Percentiles rank a stretch among this genome's conserved stretches.
Evolutionary conservation across 2,797 vertebrate species (phyloP).

Genomic region (Harpagifer antarcticus): DNA sequence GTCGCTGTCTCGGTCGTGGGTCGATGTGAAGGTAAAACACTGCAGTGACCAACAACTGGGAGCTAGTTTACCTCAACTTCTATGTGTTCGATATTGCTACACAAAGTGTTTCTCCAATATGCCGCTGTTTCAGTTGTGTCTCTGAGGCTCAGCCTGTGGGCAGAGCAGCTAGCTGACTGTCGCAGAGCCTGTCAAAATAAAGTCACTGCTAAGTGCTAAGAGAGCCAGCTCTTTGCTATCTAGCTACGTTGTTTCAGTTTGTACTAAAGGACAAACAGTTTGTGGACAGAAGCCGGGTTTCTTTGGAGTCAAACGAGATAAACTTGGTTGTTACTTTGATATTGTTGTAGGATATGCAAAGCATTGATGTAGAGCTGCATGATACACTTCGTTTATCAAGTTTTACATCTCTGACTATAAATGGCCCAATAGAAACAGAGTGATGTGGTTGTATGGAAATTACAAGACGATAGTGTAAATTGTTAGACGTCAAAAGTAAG

Average conservation of each 20-base stretch:
- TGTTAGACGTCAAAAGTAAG: not conserved
- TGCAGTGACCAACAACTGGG: conserved; percentile 15
- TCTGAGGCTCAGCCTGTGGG: not conserved
- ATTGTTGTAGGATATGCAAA: not conserved
- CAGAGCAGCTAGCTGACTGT: conserved; percentile 39
- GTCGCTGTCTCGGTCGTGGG: conserved; percentile 21
- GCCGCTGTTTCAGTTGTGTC: not conserved
- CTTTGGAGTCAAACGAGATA: not conserved
- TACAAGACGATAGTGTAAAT: not conserved
- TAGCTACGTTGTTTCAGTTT: not conserved
- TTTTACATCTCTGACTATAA: not conserved
- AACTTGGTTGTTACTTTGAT: not conserved
- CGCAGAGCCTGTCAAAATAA: conserved; percentile 33
- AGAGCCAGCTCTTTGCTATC: conserved; percentile 1
- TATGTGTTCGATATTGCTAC: not conserved
- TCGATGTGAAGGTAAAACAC: conserved; percentile 10
- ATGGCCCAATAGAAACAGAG: not conserved
- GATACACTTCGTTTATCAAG: not conserved
- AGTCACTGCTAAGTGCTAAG: conserved; percentile 7
- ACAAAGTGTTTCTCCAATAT: not conserved
- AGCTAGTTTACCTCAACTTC: not conserved
- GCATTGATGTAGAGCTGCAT: not conserved
- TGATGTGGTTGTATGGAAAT: not conserved
- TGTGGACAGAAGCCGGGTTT: not conserved
- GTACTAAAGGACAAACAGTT: not conserved